Evolutionary conservation across 2,888 invertebrate species (phyloP).

Genomic region (Onthophagus sagittarius): DNA sequence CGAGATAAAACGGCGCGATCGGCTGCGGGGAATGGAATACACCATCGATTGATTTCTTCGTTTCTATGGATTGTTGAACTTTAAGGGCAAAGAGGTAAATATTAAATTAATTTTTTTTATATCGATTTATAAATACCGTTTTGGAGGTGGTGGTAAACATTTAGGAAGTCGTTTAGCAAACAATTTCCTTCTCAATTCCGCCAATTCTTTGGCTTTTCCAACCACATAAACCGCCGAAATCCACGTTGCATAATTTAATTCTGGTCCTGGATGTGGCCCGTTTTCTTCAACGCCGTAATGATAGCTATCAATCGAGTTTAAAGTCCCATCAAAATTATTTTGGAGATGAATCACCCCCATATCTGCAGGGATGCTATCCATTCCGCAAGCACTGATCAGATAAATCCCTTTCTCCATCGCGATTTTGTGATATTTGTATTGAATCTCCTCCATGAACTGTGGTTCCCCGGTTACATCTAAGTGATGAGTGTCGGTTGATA

Average conservation of each 20-base stretch:
- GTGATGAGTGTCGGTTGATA: slow-evolving; percentile 73
- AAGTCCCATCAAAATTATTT: slow-evolving; percentile 71
- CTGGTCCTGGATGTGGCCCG: slow-evolving; percentile 47
- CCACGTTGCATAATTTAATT: slow-evolving; percentile 83
- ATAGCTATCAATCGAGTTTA: slow-evolving; percentile 77
- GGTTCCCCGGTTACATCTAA: slow-evolving; percentile 94
- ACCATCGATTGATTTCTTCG: slow-evolving; percentile 27
- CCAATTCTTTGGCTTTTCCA: slow-evolving; percentile 61
- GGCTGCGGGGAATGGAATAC: slow-evolving; percentile 74
- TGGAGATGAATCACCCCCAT: slow-evolving; percentile 77
- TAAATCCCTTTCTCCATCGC: slow-evolving; percentile 80
- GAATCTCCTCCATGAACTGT: slow-evolving; percentile 53
- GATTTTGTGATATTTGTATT: slow-evolving; percentile 69
- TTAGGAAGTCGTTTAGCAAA: slow-evolving; percentile 61
- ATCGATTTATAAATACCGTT: slow-evolving; percentile 49
- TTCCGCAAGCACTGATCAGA: slow-evolving; percentile 87
- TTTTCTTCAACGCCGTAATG: slow-evolving; percentile 48
- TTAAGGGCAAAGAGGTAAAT: no score
- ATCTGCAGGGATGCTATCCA: slow-evolving; percentile 89
- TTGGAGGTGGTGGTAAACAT: slow-evolving; percentile 58
- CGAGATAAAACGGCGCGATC: slow-evolving; percentile 80
- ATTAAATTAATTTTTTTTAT: no score
- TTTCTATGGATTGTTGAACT: slow-evolving; percentile 27
- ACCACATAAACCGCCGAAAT: slow-evolving; percentile 80
- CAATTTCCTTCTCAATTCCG: slow-evolving; percentile 61